phyloP scores from a whole-genome alignment of 2,797 vertebrate species.

The Crypturellus tataupa region DNA sequence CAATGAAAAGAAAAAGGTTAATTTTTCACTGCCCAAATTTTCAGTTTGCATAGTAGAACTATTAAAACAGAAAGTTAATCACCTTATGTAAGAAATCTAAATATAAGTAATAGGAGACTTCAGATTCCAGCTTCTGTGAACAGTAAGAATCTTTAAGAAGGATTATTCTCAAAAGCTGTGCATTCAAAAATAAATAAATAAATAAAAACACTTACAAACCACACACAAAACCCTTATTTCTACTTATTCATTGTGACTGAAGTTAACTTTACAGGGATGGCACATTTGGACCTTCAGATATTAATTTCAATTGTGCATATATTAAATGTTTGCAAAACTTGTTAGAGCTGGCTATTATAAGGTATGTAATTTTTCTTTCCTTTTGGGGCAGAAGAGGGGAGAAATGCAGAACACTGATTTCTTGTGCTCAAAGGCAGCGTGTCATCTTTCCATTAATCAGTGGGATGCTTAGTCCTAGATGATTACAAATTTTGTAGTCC shows the following conservation, averaged over 20 bases:
- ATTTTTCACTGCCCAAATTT: not conserved
- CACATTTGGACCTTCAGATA: not conserved
- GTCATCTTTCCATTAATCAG: conserved; percentile 39
- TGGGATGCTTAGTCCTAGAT: not conserved
- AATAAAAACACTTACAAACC: not conserved
- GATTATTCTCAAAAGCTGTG: not conserved
- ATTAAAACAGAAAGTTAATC: not conserved
- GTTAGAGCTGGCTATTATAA: not conserved
- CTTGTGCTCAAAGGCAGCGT: conserved; percentile 21
- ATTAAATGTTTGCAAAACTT: not conserved
- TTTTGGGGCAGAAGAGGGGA: not conserved
- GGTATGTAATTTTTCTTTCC: conserved; percentile 29
- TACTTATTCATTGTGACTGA: not conserved
- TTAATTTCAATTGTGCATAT: not conserved
- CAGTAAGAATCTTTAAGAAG: not conserved
- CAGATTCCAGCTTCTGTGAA: too few relatives aligned
- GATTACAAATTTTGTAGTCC: conserved; percentile 40
- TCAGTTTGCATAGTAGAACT: not conserved
- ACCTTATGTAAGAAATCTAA: not conserved
- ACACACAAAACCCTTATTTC: not conserved
- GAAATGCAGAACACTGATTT: conserved; percentile 25
- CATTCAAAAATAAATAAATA: not conserved
- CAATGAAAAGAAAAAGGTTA: not conserved
- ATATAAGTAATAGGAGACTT: not conserved
- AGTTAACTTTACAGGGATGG: not conserved